Conservation (phyloP, 2,888 invertebrate genomes). For the Octodonta nipae region DNA sequence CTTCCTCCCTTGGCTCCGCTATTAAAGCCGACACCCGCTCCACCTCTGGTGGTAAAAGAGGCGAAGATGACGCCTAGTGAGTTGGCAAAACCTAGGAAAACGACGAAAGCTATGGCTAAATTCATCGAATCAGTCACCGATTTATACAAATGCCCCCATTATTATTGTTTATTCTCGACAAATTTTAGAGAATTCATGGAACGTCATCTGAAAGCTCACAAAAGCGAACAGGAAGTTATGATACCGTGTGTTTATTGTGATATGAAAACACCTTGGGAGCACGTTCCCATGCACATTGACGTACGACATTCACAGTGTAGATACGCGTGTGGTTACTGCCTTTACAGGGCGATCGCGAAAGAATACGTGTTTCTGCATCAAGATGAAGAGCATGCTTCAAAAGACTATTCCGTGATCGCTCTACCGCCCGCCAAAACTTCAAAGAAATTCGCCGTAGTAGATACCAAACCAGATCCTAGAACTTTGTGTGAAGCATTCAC, state of each 20-base stretch:
- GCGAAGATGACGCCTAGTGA: conserved; percentile 18
- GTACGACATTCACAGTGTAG: conserved; percentile 47
- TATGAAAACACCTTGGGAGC: conserved; percentile 35
- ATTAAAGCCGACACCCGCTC: conserved; percentile 8
- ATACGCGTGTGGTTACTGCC: conserved; percentile 52
- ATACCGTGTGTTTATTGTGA: conserved; percentile 39
- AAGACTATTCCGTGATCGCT: conserved; percentile 15
- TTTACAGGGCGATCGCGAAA: conserved; percentile 49
- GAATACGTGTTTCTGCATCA: conserved; percentile 51
- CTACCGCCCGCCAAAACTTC: conserved; percentile 17
- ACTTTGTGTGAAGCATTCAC: conserved; percentile 20
- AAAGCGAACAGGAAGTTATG: conserved; percentile 24
- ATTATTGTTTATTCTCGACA: conserved; percentile 38
- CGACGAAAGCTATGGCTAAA: conserved; percentile 28
- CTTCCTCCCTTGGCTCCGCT: conserved; percentile 13
- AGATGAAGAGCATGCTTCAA: conserved; percentile 20
- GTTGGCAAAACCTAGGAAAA: conserved; percentile 20
- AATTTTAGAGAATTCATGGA: conserved; percentile 29
- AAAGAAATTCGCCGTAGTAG: conserved; percentile 19
- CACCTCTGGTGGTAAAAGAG: conserved; percentile 19
- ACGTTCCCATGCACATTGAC: conserved; percentile 41
- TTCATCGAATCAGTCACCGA: conserved; percentile 25
- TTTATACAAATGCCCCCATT: conserved; percentile 44
- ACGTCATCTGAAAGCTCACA: conserved; percentile 34
- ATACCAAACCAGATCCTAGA: conserved; percentile 14